Evolutionary conservation across 2,797 vertebrate species (phyloP), one percentile per base, ranked within the genome.

Genomic region (Chanos chanos): DNA sequence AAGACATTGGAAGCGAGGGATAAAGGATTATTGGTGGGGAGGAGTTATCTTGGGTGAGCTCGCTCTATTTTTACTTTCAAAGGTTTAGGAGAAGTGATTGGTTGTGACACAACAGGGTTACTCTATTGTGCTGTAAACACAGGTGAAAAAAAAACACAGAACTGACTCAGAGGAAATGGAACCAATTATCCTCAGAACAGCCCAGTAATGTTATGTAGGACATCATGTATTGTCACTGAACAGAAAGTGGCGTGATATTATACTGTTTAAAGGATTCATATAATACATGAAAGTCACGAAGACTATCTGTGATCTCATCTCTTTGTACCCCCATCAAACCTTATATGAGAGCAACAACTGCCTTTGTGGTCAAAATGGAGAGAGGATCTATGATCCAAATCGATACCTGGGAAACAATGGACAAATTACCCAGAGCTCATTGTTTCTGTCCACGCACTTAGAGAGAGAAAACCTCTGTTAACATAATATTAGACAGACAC

Each of bases 71-170:
- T 27, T 43, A 52, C 8, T 24, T 36, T 47, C 44, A 18, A 58
- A 47, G 44, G 22, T 45, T 45, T 2, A 22, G 10, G 48, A 47
- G 55, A 44, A 40, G 37, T 45, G 49, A 52, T 53, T 40, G 45
- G 52, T 25, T 49, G 44, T 55, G 47, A 44, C 31, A 39, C 47
- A 54, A 66, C 31, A 53, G 33, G 49, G 55, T 60, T 53, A 40
- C 56, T 45, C 57, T 53, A 49, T 44, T 60, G 56, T 60, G 45
- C 25, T 66, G 49, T 60, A 60, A 66, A 66, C 44, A 66, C n/a
- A n/a, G n/a, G n/a, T n/a, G n/a, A n/a, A n/a, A n/a, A n/a, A n/a
- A n/a, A n/a, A n/a, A n/a, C n/a, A n/a, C n/a, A n/a, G n/a, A n/a
- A n/a, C n/a, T n/a, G n/a, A n/a, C n/a, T n/a, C n/a, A n/a, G n/a